Base-by-base conservation (phyloP, 92 coral and sea anemone genomes). In the Porites rus region DNA sequence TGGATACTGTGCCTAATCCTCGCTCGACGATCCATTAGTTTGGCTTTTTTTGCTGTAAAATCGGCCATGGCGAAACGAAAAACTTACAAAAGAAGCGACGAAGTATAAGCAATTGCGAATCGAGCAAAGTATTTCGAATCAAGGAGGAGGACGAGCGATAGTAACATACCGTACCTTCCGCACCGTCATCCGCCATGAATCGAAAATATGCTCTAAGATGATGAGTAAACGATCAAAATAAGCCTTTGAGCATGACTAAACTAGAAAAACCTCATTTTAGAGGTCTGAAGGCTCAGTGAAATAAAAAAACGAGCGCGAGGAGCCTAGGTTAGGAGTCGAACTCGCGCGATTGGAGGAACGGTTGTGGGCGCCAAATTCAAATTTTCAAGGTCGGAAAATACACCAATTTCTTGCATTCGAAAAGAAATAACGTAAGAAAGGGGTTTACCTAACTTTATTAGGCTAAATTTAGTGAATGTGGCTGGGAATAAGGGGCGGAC, bases 1-100 rank as follows among this genome's bases (percentile, higher is more conserved):
- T 84, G 82, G 4, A 74, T 74, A 10, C 25, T 73, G 18, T 21
- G 38, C 21, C 82, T 66, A 50, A 86, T 67, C 38, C 78, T 68
- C 22, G 82, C 51, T 19, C 51, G 51, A 21, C 21, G 68, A 11
- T n/a, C 5, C 25, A n/a, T 52, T 18, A 74, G 38, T 82, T 82
- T 83, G n/a, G 88, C 77, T 74, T 75, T 84, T 58, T 84, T 75
- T n/a, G n/a, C n/a, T n/a, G n/a, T n/a, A n/a, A n/a, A 62, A 74
- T 84, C 75, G 61, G 24, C 88, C 88, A 75, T 84, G 51, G 77
- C 60, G 7, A 73, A 73, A 7, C 20, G 21, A 28, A 73, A 17
- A 25, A 25, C 28, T 19, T 43, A 7, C 0, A 70, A 70, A 10
- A 25, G 6, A 24, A 70, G 12, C 7, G 17, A 12, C 0, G 16